Conservation (phyloP, 92 coral and sea anemone species). For the Pocillopora meandrina region DNA sequence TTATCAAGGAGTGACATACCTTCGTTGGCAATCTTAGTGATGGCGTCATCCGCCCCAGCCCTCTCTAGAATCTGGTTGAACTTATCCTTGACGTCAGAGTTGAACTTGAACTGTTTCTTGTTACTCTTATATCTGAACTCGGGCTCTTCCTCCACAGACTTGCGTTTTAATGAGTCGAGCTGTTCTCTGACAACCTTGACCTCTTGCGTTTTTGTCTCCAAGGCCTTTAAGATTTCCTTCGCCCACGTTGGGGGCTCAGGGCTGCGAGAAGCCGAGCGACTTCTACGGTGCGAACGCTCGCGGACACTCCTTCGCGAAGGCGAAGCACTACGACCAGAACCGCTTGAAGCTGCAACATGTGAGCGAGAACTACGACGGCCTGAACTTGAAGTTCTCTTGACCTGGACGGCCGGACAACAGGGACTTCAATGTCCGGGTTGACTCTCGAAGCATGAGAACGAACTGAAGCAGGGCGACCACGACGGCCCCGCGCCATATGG, state of each 20-base stretch:
- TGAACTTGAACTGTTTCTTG: constrained; percentile 35
- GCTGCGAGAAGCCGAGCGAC: constrained; percentile 13
- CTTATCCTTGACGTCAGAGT: constrained; percentile 12
- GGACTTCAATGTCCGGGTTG: constrained; percentile 7
- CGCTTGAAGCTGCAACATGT: constrained; percentile 26
- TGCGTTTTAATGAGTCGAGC: constrained; percentile 25
- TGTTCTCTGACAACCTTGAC: constrained; percentile 21
- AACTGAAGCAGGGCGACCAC: constrained; percentile 36
- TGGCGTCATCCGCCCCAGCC: too few species aligned
- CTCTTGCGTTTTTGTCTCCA: constrained; percentile 27
- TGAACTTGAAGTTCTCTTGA: constrained; percentile 32
- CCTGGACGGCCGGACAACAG: constrained; percentile 22
- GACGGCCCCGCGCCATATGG: constrained; percentile 8
- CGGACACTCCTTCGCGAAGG: constrained; percentile 13
- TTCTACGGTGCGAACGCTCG: constrained; percentile 27
- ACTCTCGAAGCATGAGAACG: background rate
- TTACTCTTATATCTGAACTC: constrained; percentile 30
- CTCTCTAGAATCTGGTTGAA: constrained; percentile 6
- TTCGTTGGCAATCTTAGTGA: too few species aligned
- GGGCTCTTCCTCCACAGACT: constrained; percentile 25
- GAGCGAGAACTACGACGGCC: constrained; percentile 28
- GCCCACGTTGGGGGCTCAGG: constrained; percentile 34
- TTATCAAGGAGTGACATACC: too few species aligned
- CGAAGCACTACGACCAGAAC: constrained; percentile 4
- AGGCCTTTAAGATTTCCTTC: constrained; percentile 17